Percentiles rank a stretch among this genome's conserved stretches.
phyloP scores from a whole-genome alignment of 2,888 invertebrate genomes.

The Taenaris catops region DNA sequence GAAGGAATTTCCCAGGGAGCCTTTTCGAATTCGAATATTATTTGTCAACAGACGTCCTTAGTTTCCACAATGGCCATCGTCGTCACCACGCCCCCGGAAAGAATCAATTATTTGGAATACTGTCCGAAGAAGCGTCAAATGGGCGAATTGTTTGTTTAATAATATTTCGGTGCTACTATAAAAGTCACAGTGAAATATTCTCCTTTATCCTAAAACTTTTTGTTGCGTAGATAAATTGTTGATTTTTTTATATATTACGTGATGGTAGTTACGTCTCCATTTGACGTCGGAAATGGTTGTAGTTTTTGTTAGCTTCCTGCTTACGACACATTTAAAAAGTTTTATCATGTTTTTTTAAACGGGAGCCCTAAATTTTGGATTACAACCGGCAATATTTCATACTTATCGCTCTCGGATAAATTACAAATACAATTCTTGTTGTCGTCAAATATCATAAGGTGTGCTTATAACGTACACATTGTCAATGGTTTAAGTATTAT shows the following conservation, averaged over 20 bases:
- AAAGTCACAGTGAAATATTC: slow-evolving; percentile 65
- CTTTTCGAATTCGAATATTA: slow-evolving; percentile 61
- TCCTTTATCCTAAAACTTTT: slow-evolving; percentile 48
- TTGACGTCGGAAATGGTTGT: slow-evolving; percentile 51
- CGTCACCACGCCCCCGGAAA: slow-evolving; percentile 69
- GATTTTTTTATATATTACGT: slow-evolving; percentile 36
- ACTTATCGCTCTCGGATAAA: slow-evolving; percentile 15
- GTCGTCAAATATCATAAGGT: slow-evolving; percentile 5
- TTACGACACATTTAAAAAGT: slow-evolving; percentile 51
- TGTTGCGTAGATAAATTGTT: slow-evolving; percentile 59
- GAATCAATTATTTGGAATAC: slow-evolving; percentile 73
- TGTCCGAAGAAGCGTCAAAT: slow-evolving; percentile 66
- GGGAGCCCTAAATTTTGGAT: slow-evolving; percentile 45
- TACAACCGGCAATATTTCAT: slow-evolving; percentile 36
- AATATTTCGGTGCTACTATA: slow-evolving; percentile 67
- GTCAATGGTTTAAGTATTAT: no score
- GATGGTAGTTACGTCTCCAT: slow-evolving; percentile 20
- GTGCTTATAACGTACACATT: no score
- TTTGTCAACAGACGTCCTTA: slow-evolving; percentile 49
- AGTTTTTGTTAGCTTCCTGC: slow-evolving; percentile 68
- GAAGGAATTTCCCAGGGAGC: slow-evolving; percentile 62
- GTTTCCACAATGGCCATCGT: slow-evolving; percentile 50
- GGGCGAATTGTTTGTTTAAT: slow-evolving; percentile 79
- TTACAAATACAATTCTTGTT: slow-evolving; percentile 8
- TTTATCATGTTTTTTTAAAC: slow-evolving; percentile 46